These are phyloP conservation scores for Sebastes flavidus DNA, from an alignment of 2,797 vertebrate genomes.

Conservation along the genomic window DNA sequence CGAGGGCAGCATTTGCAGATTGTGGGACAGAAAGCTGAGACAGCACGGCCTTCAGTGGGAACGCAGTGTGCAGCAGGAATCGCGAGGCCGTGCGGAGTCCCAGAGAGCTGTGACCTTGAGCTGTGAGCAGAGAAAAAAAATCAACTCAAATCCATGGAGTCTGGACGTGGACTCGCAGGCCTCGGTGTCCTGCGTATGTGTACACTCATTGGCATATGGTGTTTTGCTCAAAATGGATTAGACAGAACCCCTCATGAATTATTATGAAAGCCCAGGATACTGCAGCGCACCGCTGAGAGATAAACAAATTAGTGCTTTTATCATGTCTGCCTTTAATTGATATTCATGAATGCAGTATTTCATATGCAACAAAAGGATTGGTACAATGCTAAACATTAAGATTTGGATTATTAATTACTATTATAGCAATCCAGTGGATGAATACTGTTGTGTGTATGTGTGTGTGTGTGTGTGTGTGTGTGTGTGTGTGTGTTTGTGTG, in stretches of 20 bases:
- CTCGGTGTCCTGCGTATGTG: not conserved
- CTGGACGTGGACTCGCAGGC: slow-evolving; percentile 19
- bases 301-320: slow-evolving; percentile 58
- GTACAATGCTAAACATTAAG: slow-evolving; percentile 32
- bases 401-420: slow-evolving; percentile 48
- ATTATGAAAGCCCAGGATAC: slow-evolving; percentile 43
- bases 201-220: slow-evolving; percentile 49
- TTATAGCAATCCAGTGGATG: slow-evolving; percentile 19
- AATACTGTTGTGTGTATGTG: not conserved
- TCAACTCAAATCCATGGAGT: slow-evolving; percentile 38
- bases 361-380: slow-evolving; percentile 49
- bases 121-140: slow-evolving; percentile 48
- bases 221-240: slow-evolving; percentile 57
- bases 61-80: slow-evolving; percentile 58
- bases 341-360: slow-evolving; percentile 61
- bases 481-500: not conserved
- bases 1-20: slow-evolving; percentile 71
- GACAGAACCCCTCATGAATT: slow-evolving; percentile 51
- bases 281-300: slow-evolving; percentile 25
- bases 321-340: slow-evolving; percentile 52
- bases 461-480: not conserved
- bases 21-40: slow-evolving; percentile 76
- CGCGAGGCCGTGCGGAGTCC: slow-evolving; percentile 44
- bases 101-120: slow-evolving; percentile 65
- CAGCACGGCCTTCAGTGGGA: slow-evolving; percentile 73